Base-by-base conservation (phyloP, 2,113 vertebrate species). In the Siphamia tubifer region DNA sequence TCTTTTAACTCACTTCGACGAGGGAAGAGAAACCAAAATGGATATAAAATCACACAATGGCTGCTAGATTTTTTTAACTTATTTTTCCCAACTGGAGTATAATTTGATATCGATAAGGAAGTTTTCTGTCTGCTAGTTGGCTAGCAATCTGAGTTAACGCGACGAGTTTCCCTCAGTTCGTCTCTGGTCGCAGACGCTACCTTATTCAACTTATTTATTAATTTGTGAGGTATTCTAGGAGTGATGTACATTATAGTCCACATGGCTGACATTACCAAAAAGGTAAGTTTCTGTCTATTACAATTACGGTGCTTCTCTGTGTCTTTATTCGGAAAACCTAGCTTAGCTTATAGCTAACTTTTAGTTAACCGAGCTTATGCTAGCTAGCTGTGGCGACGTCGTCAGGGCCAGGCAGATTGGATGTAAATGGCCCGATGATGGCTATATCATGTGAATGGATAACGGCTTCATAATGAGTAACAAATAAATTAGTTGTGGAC, bases 301-400 rank as follows among this genome's bases (percentile, higher is more conserved):
- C 20, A 36, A 19, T 2, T 25, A 12, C 34, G 13, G n/a, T 39
- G 6, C 52, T 71, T 53, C 8, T 62, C 5, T 31, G 17, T 51
- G 35, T 74, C 27, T 75, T 48, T 45, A 45, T 12, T 53, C 67
- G 63, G 31, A 54, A 80, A 34, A 81, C 30, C 63, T 86, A 89
- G 86, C 86, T 51, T 90, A 90, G 86, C 88, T n/a, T 23, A 28
- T n/a, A 68, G 87, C 89, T 87, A 89, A 87, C 79, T 88, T 88
- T 87, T 79, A 78, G 76, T 80, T 38, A 48, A 53, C 40, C 60
- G 62, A 74, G 61, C 81, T 70, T 80, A 77, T 62, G 83, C 81
- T 84, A 82, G 82, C 77, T 84, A 87, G 84, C 86, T 64, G 61
- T 83, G 77, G 81, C 82, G 84, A 84, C 81, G 72, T 71, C 71